phyloP scores from a whole-genome alignment of 2,888 invertebrate genomes.

The Platycnemis pennipes region DNA sequence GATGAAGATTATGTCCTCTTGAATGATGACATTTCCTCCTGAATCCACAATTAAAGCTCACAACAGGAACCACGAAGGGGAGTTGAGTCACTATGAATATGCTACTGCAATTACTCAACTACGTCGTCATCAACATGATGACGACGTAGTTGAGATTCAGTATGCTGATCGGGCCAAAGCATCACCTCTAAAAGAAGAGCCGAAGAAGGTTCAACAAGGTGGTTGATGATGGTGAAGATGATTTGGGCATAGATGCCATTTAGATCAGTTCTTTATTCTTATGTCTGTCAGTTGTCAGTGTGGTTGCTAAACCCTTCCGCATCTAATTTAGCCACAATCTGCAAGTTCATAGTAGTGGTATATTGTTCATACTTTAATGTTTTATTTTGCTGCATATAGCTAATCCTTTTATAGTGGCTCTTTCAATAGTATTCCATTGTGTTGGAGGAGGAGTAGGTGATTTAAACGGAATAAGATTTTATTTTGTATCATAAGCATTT shows the following conservation, averaged over 20 bases:
- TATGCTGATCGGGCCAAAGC: conserved; percentile 93
- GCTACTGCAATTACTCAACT: too few species aligned
- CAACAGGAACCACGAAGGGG: too few species aligned
- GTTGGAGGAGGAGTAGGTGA: conserved; percentile 66
- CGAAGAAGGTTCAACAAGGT: conserved; percentile 78
- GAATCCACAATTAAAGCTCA: too few species aligned
- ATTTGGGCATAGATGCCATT: conserved; percentile 96
- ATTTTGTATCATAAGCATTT: conserved; percentile 65
- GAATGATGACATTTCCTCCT: too few species aligned
- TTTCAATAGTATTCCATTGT: conserved; percentile 68
- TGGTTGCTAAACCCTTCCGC: conserved; percentile 65
- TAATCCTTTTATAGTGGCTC: conserved; percentile 64
- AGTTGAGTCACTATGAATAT: too few species aligned
- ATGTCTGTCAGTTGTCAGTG: conserved; percentile 66
- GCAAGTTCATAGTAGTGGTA: conserved; percentile 61
- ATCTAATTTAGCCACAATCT: conserved; percentile 66
- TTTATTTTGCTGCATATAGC: conserved; percentile 63
- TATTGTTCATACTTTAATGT: conserved; percentile 66
- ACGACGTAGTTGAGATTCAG: conserved; percentile 90
- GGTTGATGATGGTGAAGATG: conserved; percentile 89
- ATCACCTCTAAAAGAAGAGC: conserved; percentile 86
- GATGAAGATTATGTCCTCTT: too few species aligned
- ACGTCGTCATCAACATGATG: too few species aligned
- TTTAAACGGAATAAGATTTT: conserved; percentile 62
- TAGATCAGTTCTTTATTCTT: conserved; percentile 78